These are phyloP conservation scores for Lasioglossum lativentre DNA, from an alignment of 2,888 invertebrate genomes.

Conservation along the genomic window DNA sequence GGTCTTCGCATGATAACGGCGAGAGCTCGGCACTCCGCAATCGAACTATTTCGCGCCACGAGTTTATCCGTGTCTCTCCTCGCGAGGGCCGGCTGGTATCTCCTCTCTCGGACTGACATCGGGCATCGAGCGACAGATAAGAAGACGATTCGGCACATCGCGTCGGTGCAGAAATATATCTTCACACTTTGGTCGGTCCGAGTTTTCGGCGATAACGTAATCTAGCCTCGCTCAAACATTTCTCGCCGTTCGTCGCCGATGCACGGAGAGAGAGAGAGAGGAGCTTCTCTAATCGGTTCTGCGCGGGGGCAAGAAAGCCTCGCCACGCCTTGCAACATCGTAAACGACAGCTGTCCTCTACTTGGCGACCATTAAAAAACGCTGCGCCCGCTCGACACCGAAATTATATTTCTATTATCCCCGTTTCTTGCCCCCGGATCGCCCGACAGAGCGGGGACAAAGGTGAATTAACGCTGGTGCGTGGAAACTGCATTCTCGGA, in stretches of 20 bases:
- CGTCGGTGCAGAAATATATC: conserved; percentile 22
- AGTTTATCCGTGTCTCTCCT: not conserved
- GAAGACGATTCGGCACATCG: conserved; percentile 3
- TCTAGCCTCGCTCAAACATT: conserved; percentile 20
- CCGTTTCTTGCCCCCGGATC: not conserved
- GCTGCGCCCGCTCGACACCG: not conserved
- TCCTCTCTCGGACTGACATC: conserved; percentile 23
- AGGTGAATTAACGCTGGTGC: not conserved
- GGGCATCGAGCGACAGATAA: conserved; percentile 46
- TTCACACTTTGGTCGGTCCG: conserved; percentile 29
- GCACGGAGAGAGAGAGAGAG: not conserved
- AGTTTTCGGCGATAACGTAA: conserved; percentile 32
- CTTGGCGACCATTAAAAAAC: not conserved
- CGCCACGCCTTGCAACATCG: conserved; percentile 28
- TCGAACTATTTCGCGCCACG: not conserved
- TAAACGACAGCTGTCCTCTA: not conserved
- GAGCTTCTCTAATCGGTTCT: conserved; percentile 31
- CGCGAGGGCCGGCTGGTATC: conserved; percentile 14
- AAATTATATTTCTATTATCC: not conserved
- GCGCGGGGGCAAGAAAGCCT: not conserved
- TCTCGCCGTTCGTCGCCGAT: not conserved
- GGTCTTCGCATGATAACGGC: conserved; percentile 9
- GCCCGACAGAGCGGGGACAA: not conserved
- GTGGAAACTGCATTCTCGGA: not conserved
- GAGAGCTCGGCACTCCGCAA: conserved; percentile 1